Evolutionary conservation across 2,888 invertebrate genomes (phyloP), one percentile per base, ranked within the genome.

Genomic region (Colostygia pectinataria): DNA sequence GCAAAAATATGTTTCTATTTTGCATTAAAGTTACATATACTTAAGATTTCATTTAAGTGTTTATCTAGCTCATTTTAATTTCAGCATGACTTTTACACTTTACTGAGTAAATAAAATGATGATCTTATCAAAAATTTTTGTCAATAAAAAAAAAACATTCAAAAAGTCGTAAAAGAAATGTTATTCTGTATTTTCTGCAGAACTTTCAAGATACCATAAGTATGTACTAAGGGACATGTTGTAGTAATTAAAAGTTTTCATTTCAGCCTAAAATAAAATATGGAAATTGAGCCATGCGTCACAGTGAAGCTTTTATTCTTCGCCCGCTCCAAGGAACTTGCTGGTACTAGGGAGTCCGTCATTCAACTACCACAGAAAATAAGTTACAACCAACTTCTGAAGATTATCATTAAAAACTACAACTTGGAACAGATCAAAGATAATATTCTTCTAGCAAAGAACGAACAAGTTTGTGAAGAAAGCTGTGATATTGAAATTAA

Each of bases 261-360:
- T 53, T 58, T 5, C 49, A 61, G 56, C 20, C 1, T 20, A 2
- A 20, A 37, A 73, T 75, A 71, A 81, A 83, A 66, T 75, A 90
- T 90, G 90, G 88, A 88, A 70, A 78, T 80, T 84, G 90, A 83
- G 54, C 66, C 72, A 70, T 71, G 53, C 13, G 91, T 93, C 1
- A 85, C 84, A 60, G 92, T 96, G 33, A 94, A 93, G 77, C 69
- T 98, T 49, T 82, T 97, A 66, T 97, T 98, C 86, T 98, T 98
- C 85, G 98, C 97, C 0, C 95, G 95, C 91, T 94, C 97, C 27
- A 94, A 95, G 71, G 98, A 98, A 80, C 82, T 98, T 43, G 92
- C 93, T 13, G 95, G 96, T 32, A 84, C 90, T 25, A 84, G 86
- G 34, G 92, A 93, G 69, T 85, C 91, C 4, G 79, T 72, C 8